Conservation (phyloP, 1,140 invertebrate species). For the Pseudoatta argentina region DNA sequence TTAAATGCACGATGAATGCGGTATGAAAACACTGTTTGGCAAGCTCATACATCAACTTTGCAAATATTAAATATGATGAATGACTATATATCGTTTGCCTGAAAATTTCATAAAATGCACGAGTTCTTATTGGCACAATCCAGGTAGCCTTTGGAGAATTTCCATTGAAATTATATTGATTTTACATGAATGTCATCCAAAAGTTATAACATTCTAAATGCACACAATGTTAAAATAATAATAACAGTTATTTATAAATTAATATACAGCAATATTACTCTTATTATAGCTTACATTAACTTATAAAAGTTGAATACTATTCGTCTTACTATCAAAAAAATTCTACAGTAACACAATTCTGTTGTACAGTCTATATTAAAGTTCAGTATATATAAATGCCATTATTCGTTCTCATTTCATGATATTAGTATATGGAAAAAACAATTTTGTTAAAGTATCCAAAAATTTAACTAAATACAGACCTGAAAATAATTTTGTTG, state of each 20-base stretch:
- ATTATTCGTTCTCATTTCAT: conserved; percentile 6
- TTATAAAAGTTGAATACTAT: background rate
- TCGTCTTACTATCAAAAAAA: background rate
- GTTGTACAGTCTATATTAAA: background rate
- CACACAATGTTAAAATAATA: background rate
- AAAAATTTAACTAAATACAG: no score
- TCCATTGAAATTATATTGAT: background rate
- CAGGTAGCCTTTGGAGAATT: background rate
- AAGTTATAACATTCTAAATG: background rate
- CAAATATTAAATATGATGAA: background rate
- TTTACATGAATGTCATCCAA: background rate
- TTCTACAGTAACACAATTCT: background rate
- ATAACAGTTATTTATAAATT: background rate
- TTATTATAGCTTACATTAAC: background rate
- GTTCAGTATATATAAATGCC: background rate
- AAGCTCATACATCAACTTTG: background rate
- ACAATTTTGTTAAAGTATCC: no score
- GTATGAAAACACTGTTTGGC: background rate
- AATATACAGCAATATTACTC: background rate
- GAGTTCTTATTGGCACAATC: background rate
- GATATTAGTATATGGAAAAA: conserved; percentile 1
- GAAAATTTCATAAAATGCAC: background rate
- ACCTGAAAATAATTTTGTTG: no score
- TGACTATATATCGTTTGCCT: background rate
- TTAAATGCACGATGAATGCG: background rate